A percentile compares a stretch with the other conserved stretches of the same genome.
Conservation (phyloP, 2,888 invertebrate species). For the Dynastes maya region DNA sequence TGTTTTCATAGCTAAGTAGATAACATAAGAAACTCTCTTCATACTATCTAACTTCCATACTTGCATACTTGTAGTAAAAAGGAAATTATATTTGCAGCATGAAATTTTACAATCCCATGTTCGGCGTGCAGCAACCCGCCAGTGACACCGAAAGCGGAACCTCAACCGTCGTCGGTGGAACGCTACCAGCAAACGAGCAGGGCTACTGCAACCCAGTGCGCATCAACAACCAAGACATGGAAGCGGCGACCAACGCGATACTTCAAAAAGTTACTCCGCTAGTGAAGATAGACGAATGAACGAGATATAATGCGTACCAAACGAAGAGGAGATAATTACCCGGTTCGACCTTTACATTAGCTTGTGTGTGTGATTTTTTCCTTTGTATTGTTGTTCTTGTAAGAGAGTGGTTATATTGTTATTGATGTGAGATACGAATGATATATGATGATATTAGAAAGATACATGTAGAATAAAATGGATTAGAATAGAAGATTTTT, state of each 20-base stretch:
- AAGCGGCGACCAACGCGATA: conserved; percentile 55
- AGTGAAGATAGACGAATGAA: conserved; percentile 52
- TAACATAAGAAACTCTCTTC: too few species aligned
- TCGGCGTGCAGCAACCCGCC: conserved; percentile 57
- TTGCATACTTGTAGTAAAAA: not conserved
- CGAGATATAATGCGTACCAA: not conserved
- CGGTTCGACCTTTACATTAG: too few species aligned
- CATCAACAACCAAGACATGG: conserved; percentile 55
- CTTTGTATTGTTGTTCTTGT: not conserved
- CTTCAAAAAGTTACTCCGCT: conserved; percentile 57
- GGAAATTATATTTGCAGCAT: conserved; percentile 49
- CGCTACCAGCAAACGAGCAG: conserved; percentile 64
- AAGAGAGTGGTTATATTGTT: not conserved
- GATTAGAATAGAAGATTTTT: too few species aligned
- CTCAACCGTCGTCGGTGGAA: conserved; percentile 41
- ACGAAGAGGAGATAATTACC: too few species aligned
- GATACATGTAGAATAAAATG: too few species aligned
- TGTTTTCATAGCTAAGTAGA: too few species aligned
- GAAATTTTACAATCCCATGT: conserved; percentile 66
- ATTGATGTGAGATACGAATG: not conserved
- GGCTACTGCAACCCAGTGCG: conserved; percentile 65
- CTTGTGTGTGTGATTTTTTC: too few species aligned
- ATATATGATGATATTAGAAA: not conserved
- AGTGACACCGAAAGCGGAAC: conserved; percentile 51
- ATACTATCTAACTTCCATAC: too few species aligned